These are phyloP conservation scores for Trachops cirrhosus DNA, from an alignment of 2,797 vertebrate species.

Conservation along the genomic window DNA sequence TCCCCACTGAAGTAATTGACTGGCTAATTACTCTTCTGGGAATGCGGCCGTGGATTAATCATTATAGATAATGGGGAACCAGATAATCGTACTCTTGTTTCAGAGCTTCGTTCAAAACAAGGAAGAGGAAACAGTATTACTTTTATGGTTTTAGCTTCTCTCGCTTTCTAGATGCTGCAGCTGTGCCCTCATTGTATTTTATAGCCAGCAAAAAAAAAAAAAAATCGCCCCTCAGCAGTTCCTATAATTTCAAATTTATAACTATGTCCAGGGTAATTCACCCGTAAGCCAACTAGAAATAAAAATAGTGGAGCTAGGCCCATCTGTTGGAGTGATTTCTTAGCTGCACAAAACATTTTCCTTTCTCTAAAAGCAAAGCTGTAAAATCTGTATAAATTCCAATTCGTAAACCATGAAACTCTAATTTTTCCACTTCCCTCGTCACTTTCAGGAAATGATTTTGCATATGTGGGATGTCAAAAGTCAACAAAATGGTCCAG, in stretches of 20 bases:
- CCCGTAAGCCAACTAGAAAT: slow-evolving; percentile 65
- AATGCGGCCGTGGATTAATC: slow-evolving; percentile 34
- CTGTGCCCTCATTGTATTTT: slow-evolving; percentile 74
- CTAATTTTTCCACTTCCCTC: slow-evolving; percentile 71
- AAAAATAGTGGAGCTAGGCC: slow-evolving; percentile 65
- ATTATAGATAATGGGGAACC: slow-evolving; percentile 48
- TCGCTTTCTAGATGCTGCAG: slow-evolving; percentile 57
- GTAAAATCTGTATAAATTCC: slow-evolving; percentile 71
- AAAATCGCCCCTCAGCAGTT: slow-evolving; percentile 55
- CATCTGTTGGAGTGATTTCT: slow-evolving; percentile 72
- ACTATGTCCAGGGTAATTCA: slow-evolving; percentile 71
- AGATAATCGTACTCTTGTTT: slow-evolving; percentile 29
- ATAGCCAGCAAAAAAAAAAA: slow-evolving; percentile 13
- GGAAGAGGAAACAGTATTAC: slow-evolving; percentile 31
- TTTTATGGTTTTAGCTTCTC: slow-evolving; percentile 47
- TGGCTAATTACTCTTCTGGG: slow-evolving; percentile 57
- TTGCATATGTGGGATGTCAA: slow-evolving; percentile 61
- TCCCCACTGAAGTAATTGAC: slow-evolving; percentile 47
- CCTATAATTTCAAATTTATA: slow-evolving; percentile 73
- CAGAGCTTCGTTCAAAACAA: slow-evolving; percentile 13
- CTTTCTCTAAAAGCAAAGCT: slow-evolving; percentile 70
- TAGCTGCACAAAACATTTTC: slow-evolving; percentile 68
- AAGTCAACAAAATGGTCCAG: slow-evolving; percentile 62
- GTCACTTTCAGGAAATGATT: slow-evolving; percentile 69
- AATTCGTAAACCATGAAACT: slow-evolving; percentile 65